Evolutionary conservation across 2,113 vertebrate genomes (phyloP).

Genomic region (Heterochromis multidens): DNA sequence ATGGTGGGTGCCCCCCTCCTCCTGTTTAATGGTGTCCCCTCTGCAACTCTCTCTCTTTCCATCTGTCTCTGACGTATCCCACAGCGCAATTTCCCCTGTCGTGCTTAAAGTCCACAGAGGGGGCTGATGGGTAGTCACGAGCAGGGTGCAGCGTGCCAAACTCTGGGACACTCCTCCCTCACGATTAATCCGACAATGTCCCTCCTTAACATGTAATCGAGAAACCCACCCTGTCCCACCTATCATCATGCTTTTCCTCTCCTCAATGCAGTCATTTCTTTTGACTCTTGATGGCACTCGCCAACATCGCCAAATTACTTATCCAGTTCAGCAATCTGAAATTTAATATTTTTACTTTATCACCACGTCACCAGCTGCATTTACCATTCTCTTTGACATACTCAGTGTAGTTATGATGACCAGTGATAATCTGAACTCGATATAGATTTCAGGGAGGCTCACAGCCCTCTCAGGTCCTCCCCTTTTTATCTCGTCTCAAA

Average conservation of each 20-base stretch:
- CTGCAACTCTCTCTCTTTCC: conserved; percentile 21
- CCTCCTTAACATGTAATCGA: conserved; percentile 15
- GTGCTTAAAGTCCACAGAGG: conserved; percentile 58
- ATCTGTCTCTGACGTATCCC: conserved; percentile 51
- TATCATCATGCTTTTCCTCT: neutral
- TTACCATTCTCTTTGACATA: neutral
- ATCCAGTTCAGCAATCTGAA: neutral
- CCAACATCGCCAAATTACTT: neutral
- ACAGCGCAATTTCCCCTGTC: conserved; percentile 62
- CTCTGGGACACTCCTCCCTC: conserved; percentile 54
- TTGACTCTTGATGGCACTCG: neutral
- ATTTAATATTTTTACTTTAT: neutral
- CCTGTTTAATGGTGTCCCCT: conserved; percentile 31
- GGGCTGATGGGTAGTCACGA: conserved; percentile 71
- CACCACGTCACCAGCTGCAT: neutral
- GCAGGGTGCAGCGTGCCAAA: conserved; percentile 58
- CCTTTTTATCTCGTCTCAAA: neutral
- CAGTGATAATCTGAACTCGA: neutral
- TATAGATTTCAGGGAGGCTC: neutral
- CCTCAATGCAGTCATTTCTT: neutral
- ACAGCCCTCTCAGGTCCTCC: no score
- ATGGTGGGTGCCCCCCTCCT: neutral
- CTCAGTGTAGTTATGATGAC: neutral
- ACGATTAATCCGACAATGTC: conserved; percentile 31
- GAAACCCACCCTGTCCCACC: conserved; percentile 20